Evolutionary conservation across 2,888 invertebrate species (phyloP).

Genomic region (Cancer borealis): DNA sequence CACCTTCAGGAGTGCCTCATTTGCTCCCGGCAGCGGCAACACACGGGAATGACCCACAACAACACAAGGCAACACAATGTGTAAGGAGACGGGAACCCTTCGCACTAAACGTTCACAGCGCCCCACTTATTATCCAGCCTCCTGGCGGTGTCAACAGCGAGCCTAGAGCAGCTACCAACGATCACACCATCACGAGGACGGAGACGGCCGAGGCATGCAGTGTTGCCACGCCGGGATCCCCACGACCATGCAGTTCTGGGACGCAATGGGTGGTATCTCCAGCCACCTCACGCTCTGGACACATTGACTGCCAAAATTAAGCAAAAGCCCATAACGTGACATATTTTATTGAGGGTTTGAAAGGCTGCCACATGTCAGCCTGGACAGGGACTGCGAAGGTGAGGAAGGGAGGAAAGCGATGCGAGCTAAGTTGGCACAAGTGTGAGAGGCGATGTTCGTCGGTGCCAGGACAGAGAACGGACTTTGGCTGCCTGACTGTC

Average conservation of each 20-base stretch:
- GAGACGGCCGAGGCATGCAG: constrained; percentile 37
- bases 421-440: not conserved
- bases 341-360: not conserved
- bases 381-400: not conserved
- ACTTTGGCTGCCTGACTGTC: not conserved
- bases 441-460: constrained; percentile 21
- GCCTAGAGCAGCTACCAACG: constrained; percentile 17
- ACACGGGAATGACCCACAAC: not conserved
- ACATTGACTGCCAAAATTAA: not conserved
- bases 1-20: not conserved
- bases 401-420: not conserved
- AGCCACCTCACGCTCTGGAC: not conserved
- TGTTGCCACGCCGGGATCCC: not conserved
- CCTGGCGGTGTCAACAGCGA: not conserved
- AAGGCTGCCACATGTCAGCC: not conserved
- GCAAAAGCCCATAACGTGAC: not conserved
- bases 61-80: not conserved
- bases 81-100: not conserved
- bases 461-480: constrained; percentile 17
- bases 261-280: not conserved
- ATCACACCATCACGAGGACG: constrained; percentile 39
- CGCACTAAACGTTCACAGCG: not conserved
- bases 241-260: not conserved
- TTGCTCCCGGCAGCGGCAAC: not conserved
- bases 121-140: not conserved